Conservation (phyloP, 37 sponge, comb jelly and placozoan species). For the Halichondria panicea region DNA sequence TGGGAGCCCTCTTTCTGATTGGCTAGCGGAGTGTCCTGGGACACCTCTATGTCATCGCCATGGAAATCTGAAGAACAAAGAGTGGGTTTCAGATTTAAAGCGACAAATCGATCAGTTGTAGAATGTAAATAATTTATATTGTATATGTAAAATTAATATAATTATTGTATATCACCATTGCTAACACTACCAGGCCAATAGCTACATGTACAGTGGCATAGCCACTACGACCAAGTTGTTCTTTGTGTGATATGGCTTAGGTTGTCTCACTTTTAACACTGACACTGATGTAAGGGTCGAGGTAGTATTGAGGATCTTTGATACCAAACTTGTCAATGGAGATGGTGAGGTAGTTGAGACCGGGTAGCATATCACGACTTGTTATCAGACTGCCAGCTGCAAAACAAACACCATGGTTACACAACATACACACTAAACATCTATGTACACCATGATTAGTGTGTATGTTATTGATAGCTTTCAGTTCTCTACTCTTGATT, state of each 20-base stretch:
- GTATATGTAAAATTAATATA: slow-evolving; percentile 2
- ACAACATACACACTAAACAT: no score
- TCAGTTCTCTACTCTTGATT: no score
- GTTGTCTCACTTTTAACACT: slow-evolving; percentile 56
- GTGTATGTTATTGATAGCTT: no score
- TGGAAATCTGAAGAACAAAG: no score
- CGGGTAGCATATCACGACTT: slow-evolving; percentile 20
- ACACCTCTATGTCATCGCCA: slow-evolving; percentile 19
- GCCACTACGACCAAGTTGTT: not conserved
- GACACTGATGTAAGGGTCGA: slow-evolving; percentile 63
- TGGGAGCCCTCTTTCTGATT: slow-evolving; percentile 22
- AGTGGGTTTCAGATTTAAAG: no score
- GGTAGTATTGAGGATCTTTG: slow-evolving; percentile 60
- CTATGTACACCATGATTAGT: no score
- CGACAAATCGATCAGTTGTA: no score
- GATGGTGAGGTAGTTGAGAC: slow-evolving; percentile 62
- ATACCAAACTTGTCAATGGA: slow-evolving; percentile 72
- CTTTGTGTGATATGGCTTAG: not conserved
- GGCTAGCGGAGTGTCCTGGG: slow-evolving; percentile 50
- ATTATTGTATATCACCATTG: no score
- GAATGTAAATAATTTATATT: not conserved
- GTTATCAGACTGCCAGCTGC: slow-evolving; percentile 31
- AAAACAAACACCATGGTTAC: no score
- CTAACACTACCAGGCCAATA: not conserved
- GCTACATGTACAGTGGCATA: not conserved